phyloP scores from a whole-genome alignment of 2,113 vertebrate species.

The Pseudorectes ferrugineus region DNA sequence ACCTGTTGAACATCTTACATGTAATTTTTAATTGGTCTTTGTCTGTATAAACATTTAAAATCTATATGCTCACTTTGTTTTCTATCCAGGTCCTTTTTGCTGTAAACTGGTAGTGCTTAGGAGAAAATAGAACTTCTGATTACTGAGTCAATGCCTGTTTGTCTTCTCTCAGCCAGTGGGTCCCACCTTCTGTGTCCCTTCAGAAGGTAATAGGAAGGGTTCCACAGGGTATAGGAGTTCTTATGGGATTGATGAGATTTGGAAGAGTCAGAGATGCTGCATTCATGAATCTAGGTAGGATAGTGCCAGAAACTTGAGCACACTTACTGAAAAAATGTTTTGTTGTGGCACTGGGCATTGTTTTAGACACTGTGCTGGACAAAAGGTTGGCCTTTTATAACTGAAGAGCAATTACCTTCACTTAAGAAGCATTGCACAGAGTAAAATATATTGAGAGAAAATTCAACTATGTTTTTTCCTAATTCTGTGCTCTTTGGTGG shows the following conservation, averaged over 20 bases:
- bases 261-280: not conserved
- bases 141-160: not conserved
- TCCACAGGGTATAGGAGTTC: rapidly evolving
- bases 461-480: not conserved
- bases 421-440: not conserved
- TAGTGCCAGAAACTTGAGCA: not conserved
- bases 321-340: not conserved
- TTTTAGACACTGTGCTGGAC: not conserved
- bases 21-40: not conserved
- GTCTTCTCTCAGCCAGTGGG: not conserved
- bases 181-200: not conserved
- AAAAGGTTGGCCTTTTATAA: not conserved
- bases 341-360: not conserved
- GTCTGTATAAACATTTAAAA: not conserved
- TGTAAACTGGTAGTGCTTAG: not conserved
- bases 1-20: not conserved
- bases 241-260: not conserved
- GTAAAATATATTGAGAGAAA: not conserved
- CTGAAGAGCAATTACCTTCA: not conserved
- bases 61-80: not conserved
- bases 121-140: not conserved
- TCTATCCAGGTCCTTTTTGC: not conserved
- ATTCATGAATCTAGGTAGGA: not conserved
- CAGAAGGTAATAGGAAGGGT: not conserved
- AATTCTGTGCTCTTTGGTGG: not conserved